Evolutionary conservation across 2,113 vertebrate species (phyloP).

Genomic region (Pleuronectes platessa): DNA sequence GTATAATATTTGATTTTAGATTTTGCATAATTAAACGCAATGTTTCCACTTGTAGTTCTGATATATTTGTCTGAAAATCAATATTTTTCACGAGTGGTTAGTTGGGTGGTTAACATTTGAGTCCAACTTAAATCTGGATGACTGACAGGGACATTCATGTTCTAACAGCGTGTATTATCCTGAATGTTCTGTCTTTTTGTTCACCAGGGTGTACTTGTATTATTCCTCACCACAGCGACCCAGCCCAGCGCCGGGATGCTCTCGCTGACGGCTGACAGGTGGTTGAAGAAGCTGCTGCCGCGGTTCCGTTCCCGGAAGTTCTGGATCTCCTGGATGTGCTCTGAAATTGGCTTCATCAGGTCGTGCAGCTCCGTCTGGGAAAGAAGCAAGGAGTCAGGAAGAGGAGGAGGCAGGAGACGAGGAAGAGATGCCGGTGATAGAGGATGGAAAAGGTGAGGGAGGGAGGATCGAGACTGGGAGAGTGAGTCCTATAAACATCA

Average conservation of each 20-base stretch:
- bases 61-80: too few relatives aligned
- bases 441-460: neutral
- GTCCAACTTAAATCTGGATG: too few relatives aligned
- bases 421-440: neutral
- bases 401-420: neutral
- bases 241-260: conserved; percentile 97
- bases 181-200: neutral
- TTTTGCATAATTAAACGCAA: too few relatives aligned
- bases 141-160: too few relatives aligned
- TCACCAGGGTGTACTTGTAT: neutral
- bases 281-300: conserved; percentile 93
- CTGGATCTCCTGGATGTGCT: conserved; percentile 96
- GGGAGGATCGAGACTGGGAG: neutral
- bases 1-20: too few relatives aligned
- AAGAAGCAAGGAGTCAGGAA: neutral
- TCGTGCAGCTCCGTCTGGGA: conserved; percentile 85
- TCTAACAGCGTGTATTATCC: too few relatives aligned
- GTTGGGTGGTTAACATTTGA: too few relatives aligned
- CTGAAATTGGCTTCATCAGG: conserved; percentile 93
- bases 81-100: too few relatives aligned
- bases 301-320: conserved; percentile 94
- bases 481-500: neutral
- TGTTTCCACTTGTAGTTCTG: too few relatives aligned
- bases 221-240: conserved; percentile 90
- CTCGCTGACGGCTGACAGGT: conserved; percentile 95